phyloP scores from a whole-genome alignment of 2,888 invertebrate genomes.

The Caenorhabditis sp. region DNA sequence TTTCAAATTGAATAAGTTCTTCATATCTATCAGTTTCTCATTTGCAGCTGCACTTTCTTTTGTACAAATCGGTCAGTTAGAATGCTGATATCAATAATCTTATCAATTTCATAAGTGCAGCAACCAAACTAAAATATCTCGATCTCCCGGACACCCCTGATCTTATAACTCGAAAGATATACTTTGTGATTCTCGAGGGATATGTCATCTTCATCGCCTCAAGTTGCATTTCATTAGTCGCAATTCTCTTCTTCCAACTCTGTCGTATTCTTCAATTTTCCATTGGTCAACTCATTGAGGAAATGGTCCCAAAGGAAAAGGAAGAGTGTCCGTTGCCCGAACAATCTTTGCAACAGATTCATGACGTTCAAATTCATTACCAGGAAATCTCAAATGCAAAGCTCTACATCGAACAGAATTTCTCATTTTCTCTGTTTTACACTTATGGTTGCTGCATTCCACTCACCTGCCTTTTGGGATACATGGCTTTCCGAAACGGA shows the following conservation, averaged over 20 bases:
- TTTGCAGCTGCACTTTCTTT: constrained; percentile 67
- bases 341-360: constrained; percentile 66
- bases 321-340: constrained; percentile 67
- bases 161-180: constrained; percentile 62
- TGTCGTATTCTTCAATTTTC: constrained; percentile 58
- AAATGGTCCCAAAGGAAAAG: constrained; percentile 66
- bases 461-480: constrained; percentile 57
- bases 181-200: constrained; percentile 67
- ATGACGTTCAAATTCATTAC: constrained; percentile 67
- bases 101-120: no score
- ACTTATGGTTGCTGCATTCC: constrained; percentile 71
- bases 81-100: not conserved
- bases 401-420: constrained; percentile 65
- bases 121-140: constrained; percentile 65
- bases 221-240: constrained; percentile 56
- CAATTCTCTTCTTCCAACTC: constrained; percentile 60
- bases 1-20: constrained; percentile 68
- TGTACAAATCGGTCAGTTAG: constrained; percentile 67
- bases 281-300: constrained; percentile 53
- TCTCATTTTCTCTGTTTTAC: constrained; percentile 67
- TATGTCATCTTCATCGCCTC: constrained; percentile 67
- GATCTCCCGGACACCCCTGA: constrained; percentile 68
- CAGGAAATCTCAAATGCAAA: constrained; percentile 70
- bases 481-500: constrained; percentile 61
- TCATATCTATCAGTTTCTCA: constrained; percentile 67